phyloP scores from a whole-genome alignment of 1,140 invertebrate species.

The Hyposmocoma kahamanoa region DNA sequence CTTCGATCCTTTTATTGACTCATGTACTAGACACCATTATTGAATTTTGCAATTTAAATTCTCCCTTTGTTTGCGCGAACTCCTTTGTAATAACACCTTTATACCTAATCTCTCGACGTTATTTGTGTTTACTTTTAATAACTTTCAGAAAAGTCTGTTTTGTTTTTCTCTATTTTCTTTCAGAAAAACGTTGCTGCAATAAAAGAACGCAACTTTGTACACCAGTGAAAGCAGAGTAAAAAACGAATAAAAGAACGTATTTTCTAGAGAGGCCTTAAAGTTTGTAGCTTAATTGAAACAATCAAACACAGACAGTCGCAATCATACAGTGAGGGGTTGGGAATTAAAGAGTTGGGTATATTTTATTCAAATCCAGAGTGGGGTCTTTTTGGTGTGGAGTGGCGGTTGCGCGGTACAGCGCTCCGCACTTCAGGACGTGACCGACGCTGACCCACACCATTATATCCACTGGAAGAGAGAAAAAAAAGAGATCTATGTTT shows the following conservation, averaged over 20 bases:
- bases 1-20: conserved; percentile 18
- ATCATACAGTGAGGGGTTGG: conserved; percentile 16
- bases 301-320: not conserved
- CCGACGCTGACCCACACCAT: conserved; percentile 29
- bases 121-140: not conserved
- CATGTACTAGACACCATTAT: not conserved
- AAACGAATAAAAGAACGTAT: too few species aligned
- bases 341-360: conserved; percentile 57
- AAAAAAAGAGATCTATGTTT: too few species aligned
- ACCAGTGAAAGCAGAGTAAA: not conserved
- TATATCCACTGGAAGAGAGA: too few species aligned
- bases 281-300: too few species aligned
- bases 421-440: conserved; percentile 66
- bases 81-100: not conserved
- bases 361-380: conserved; percentile 58
- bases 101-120: not conserved
- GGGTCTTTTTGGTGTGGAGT: conserved; percentile 53
- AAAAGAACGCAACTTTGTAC: not conserved
- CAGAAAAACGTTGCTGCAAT: not conserved
- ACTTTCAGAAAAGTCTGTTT: not conserved
- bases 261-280: too few species aligned
- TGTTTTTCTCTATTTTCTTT: not conserved
- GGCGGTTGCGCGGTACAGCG: conserved; percentile 62
- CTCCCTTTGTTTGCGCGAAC: not conserved
- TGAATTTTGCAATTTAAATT: not conserved